Evolutionary conservation across 2,797 vertebrate species (phyloP).

Genomic region (Hozukius guyotensis): DNA sequence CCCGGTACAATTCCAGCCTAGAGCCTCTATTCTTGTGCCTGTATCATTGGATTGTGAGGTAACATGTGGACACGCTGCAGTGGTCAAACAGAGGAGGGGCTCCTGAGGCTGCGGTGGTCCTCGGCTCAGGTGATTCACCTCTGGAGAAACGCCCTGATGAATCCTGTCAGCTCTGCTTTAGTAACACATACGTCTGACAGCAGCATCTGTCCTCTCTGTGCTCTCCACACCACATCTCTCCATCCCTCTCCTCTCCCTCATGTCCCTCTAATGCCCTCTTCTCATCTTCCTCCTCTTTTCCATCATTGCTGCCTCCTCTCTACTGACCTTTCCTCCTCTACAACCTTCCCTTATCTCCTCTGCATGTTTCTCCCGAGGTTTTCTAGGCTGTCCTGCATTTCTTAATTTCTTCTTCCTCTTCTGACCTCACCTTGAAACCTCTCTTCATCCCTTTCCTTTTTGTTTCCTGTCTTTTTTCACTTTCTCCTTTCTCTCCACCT

Average conservation of each 20-base stretch:
- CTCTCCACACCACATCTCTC: neutral
- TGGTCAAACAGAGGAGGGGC: neutral
- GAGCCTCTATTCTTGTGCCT: neutral
- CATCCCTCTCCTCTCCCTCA: neutral
- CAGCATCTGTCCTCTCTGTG: constrained; percentile 33
- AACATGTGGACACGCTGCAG: neutral
- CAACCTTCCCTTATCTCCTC: neutral
- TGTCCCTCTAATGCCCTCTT: neutral
- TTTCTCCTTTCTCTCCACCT: neutral
- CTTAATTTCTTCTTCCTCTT: neutral
- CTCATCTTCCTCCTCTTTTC: neutral
- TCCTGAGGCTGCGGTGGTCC: neutral
- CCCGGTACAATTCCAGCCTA: no score
- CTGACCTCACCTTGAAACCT: neutral
- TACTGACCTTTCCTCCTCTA: constrained; percentile 11
- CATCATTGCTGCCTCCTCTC: neutral
- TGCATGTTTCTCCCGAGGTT: neutral
- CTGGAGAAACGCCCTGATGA: constrained; percentile 44
- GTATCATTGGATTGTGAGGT: neutral
- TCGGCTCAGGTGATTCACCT: constrained; percentile 45
- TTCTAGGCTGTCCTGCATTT: neutral
- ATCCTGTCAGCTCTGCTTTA: constrained; percentile 61
- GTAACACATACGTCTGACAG: constrained; percentile 38
- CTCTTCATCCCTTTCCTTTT: neutral
- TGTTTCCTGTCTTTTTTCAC: neutral